These are phyloP conservation scores for Phaenicophaeus curvirostris DNA, from an alignment of 2,797 vertebrate species.

Conservation along the genomic window DNA sequence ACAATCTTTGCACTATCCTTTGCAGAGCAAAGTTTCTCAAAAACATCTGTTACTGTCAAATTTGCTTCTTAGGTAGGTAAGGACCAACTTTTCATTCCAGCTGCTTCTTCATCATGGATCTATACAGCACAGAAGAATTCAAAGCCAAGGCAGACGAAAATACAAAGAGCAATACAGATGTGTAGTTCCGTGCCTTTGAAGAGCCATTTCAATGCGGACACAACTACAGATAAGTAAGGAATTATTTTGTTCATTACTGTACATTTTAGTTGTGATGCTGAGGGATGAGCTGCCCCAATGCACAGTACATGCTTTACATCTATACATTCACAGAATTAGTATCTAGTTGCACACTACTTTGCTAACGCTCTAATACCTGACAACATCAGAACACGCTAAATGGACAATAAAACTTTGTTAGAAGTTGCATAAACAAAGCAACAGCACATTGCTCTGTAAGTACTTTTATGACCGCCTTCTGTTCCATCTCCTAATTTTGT, in stretches of 20 bases:
- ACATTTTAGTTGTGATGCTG: background rate
- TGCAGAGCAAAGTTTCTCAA: background rate
- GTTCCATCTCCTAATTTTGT: background rate
- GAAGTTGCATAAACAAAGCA: background rate
- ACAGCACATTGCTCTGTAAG: fast-evolving
- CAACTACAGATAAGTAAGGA: background rate
- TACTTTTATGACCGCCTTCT: background rate
- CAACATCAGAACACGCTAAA: background rate
- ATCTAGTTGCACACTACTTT: background rate
- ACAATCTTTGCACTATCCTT: background rate
- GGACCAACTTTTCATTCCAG: background rate
- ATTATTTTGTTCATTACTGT: background rate
- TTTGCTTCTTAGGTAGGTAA: background rate
- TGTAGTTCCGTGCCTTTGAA: background rate
- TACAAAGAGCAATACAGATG: background rate
- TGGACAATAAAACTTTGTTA: background rate
- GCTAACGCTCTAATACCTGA: background rate
- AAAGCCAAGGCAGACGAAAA: background rate
- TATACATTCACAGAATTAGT: background rate
- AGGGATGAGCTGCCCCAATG: background rate
- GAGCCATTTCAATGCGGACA: background rate
- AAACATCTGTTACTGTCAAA: background rate
- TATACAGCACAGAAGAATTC: background rate
- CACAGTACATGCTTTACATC: background rate
- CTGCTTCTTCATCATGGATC: background rate